Evolutionary conservation across 2,888 invertebrate species (phyloP).

Genomic region (Chaetogeoica ovagalla): DNA sequence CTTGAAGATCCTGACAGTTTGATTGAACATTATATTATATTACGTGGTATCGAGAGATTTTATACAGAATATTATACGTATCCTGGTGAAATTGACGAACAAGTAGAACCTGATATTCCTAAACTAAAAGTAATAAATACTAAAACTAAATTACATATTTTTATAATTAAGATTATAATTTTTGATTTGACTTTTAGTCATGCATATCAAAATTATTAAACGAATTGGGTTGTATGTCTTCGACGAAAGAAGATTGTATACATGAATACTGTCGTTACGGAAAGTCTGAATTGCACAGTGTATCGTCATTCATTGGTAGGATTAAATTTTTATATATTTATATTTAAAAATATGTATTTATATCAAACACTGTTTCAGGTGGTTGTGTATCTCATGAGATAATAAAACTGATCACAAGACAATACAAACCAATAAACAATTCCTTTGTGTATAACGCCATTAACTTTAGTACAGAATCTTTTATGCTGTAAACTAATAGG

Average conservation of each 20-base stretch:
- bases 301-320: conserved; percentile 82
- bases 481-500: conserved; percentile 67
- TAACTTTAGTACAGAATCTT: conserved; percentile 80
- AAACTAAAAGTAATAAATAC: conserved; percentile 72
- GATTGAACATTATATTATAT: conserved; percentile 85
- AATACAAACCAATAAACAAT: conserved; percentile 95
- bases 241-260: conserved; percentile 86
- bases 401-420: conserved; percentile 91
- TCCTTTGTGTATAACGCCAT: conserved; percentile 94
- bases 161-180: not conserved
- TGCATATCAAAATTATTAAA: conserved; percentile 72
- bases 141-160: not conserved
- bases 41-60: conserved; percentile 90
- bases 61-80: conserved; percentile 83
- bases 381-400: conserved; percentile 95
- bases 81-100: conserved; percentile 82
- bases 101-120: conserved; percentile 87
- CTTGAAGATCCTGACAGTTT: conserved; percentile 83
- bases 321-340: conserved; percentile 38
- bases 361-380: conserved; percentile 61
- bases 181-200: conserved; percentile 59
- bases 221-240: conserved; percentile 81
- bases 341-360: not conserved
- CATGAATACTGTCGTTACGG: conserved; percentile 96
- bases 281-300: conserved; percentile 89